Evolutionary conservation across 2,113 vertebrate species (phyloP).

Genomic region (Neotragus pygmaeus): DNA sequence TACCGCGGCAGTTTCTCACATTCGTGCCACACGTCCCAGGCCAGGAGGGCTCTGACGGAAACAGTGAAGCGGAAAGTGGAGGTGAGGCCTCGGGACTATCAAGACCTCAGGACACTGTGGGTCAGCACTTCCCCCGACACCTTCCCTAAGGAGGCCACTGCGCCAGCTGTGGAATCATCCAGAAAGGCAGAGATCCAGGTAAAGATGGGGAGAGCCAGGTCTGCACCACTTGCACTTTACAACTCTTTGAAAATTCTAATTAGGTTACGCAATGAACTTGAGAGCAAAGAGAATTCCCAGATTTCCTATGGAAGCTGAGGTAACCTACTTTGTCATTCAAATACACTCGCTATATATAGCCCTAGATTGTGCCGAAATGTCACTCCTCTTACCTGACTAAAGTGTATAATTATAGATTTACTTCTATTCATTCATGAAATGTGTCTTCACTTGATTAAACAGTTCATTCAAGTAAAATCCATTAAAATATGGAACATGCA

Average conservation of each 20-base stretch:
- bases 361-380: slow-evolving; percentile 54
- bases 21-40: neutral
- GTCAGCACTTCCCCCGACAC: too few relatives aligned
- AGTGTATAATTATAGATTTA: slow-evolving; percentile 73
- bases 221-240: slow-evolving; percentile 12
- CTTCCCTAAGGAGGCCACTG: neutral
- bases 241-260: slow-evolving; percentile 59
- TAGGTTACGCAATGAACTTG: slow-evolving; percentile 54
- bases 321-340: slow-evolving; percentile 77
- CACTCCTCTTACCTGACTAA: slow-evolving; percentile 74
- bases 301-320: slow-evolving; percentile 58
- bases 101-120: neutral
- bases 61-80: neutral
- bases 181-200: neutral
- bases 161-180: neutral
- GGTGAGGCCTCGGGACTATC: accelerated
- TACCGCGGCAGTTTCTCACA: neutral
- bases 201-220: neutral
- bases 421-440: slow-evolving; percentile 76
- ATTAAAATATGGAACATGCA: slow-evolving; percentile 67
- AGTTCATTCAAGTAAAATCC: slow-evolving; percentile 74
- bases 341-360: slow-evolving; percentile 67
- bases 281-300: slow-evolving; percentile 47
- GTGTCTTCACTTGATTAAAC: slow-evolving; percentile 75
- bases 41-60: neutral